Conservation (phyloP, 2,797 vertebrate genomes). For the Chrysocyon brachyurus region DNA sequence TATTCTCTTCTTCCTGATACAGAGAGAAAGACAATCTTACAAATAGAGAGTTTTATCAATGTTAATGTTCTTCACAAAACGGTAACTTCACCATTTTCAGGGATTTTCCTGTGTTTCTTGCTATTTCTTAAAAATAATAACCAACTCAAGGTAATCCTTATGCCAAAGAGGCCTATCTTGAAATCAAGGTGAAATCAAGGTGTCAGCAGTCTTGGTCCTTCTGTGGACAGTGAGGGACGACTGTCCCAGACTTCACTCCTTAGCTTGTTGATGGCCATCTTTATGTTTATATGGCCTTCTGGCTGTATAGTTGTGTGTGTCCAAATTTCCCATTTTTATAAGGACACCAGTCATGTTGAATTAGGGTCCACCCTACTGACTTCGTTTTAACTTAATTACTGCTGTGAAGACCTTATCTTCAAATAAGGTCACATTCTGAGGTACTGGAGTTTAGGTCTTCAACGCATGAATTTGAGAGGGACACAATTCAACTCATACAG, state of each 20-base stretch:
- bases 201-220: background rate
- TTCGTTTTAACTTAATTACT: background rate
- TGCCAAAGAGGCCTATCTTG: background rate
- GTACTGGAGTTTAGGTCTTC: background rate
- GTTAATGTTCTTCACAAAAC: too few relatives aligned
- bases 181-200: background rate
- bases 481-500: background rate
- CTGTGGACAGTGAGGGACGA: background rate
- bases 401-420: background rate
- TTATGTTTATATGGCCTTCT: fast-evolving
- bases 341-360: background rate
- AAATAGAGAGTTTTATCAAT: too few relatives aligned
- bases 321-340: background rate
- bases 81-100: too few relatives aligned
- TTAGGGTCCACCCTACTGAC: background rate
- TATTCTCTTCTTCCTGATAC: too few relatives aligned
- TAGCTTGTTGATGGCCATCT: background rate
- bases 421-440: background rate
- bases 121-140: background rate
- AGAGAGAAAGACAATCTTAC: too few relatives aligned
- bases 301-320: background rate
- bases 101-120: too few relatives aligned
- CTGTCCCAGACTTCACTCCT: background rate
- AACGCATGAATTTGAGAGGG: background rate
- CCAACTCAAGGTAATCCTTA: background rate